phyloP scores from a whole-genome alignment of 2,888 invertebrate genomes.

The Thera obeliscata region DNA sequence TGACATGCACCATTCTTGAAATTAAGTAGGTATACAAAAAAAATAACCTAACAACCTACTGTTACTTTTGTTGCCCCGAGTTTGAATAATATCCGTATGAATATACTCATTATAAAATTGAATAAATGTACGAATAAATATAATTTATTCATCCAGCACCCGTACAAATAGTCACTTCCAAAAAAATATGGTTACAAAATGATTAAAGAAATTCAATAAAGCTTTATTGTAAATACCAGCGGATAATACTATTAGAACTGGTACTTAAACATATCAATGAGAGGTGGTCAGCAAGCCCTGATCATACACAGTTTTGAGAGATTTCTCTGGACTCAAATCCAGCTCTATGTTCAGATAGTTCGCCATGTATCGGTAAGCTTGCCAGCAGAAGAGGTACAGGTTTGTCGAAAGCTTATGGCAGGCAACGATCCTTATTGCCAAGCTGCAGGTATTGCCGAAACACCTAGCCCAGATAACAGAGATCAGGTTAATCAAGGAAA shows the following conservation, averaged over 20 bases:
- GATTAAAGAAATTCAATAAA: too few relatives aligned
- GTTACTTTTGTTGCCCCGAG: too few relatives aligned
- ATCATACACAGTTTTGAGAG: conserved; percentile 1
- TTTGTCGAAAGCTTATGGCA: conserved; percentile 65
- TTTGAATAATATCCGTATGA: too few relatives aligned
- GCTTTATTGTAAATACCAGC: too few relatives aligned
- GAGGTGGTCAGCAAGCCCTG: neutral
- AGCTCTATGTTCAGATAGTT: conserved; percentile 49
- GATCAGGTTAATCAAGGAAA: conserved; percentile 18
- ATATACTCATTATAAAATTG: too few relatives aligned
- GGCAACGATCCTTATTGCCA: conserved; percentile 51
- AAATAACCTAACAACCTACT: too few relatives aligned
- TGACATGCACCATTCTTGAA: too few relatives aligned
- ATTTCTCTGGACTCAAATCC: conserved; percentile 9
- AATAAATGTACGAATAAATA: too few relatives aligned
- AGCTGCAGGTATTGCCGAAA: conserved; percentile 13
- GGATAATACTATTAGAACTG: neutral
- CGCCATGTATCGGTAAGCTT: conserved; percentile 55
- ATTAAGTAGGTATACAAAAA: too few relatives aligned
- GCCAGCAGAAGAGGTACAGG: conserved; percentile 62
- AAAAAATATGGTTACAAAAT: too few relatives aligned
- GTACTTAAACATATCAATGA: neutral
- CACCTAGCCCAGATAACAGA: conserved; percentile 24
- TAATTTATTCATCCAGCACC: too few relatives aligned
- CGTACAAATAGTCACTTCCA: too few relatives aligned